Percentiles rank a stretch among this genome's conserved stretches.
These are phyloP conservation scores for Parauchenoglanis punctatus DNA, from an alignment of 2,797 vertebrate species.

Conservation along the genomic window DNA sequence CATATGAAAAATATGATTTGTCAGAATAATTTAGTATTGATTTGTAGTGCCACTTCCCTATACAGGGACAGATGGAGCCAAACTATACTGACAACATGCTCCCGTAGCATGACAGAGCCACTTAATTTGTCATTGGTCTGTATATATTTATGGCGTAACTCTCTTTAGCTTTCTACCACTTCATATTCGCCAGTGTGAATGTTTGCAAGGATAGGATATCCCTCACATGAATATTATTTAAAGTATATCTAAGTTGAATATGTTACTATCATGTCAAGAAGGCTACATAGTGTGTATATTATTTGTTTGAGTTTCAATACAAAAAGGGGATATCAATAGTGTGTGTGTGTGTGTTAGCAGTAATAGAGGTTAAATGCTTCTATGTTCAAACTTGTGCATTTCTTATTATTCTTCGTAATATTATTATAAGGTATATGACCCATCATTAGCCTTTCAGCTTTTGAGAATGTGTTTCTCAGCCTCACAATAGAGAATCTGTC, in stretches of 20 bases:
- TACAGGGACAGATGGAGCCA: background rate
- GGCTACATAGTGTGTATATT: background rate
- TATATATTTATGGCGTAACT: background rate
- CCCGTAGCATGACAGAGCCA: background rate
- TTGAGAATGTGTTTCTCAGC: background rate
- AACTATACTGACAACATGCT: background rate
- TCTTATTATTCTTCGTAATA: background rate
- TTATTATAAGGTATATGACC: background rate
- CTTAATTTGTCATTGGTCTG: background rate
- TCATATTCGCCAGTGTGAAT: background rate
- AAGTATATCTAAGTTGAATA: constrained; percentile 4
- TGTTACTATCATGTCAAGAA: background rate
- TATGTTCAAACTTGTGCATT: background rate
- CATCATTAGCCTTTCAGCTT: background rate
- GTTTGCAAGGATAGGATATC: background rate
- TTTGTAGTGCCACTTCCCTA: background rate
- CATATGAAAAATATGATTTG: background rate
- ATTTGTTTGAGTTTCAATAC: background rate
- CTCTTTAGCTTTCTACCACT: background rate
- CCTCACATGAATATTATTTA: background rate
- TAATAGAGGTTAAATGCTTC: constrained; percentile 14
- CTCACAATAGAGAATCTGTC: constrained; percentile 22
- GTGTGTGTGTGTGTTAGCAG: constrained; percentile 5
- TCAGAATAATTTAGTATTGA: background rate
- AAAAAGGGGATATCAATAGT: background rate